Percentiles rank a stretch among this genome's conserved stretches.
Conservation (phyloP, 2,113 vertebrate species). For the Ovis aries region DNA sequence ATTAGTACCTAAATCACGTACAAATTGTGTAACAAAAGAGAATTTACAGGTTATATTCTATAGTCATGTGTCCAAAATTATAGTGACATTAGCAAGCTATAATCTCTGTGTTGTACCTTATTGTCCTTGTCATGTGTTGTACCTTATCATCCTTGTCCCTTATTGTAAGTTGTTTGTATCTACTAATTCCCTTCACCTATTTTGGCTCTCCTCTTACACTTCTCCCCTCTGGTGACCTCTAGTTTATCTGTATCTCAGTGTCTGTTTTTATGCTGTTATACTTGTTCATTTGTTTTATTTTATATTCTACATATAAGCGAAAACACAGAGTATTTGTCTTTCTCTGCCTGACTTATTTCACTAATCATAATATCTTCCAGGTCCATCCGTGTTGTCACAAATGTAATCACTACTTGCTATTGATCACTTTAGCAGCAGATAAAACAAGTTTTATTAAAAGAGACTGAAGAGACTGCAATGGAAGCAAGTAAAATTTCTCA, state of each 20-base stretch:
- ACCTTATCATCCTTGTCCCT: background rate
- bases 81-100: background rate
- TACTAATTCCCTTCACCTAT: background rate
- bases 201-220: background rate
- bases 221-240: background rate
- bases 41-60: background rate
- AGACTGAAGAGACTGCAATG: background rate
- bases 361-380: background rate
- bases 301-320: background rate
- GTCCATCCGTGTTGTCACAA: background rate
- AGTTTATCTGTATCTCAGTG: background rate
- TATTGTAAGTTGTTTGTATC: background rate
- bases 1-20: background rate
- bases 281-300: background rate
- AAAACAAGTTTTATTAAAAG: background rate
- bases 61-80: background rate
- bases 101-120: background rate
- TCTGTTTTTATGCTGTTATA: background rate
- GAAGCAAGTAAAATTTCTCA: background rate
- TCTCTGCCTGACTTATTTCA: background rate
- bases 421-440: background rate
- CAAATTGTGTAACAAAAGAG: background rate
- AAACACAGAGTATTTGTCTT: background rate
- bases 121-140: too few relatives aligned
- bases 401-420: background rate